These are phyloP conservation scores for Glaucopsyche alexis DNA, from an alignment of 2,888 invertebrate species.

Conservation along the genomic window DNA sequence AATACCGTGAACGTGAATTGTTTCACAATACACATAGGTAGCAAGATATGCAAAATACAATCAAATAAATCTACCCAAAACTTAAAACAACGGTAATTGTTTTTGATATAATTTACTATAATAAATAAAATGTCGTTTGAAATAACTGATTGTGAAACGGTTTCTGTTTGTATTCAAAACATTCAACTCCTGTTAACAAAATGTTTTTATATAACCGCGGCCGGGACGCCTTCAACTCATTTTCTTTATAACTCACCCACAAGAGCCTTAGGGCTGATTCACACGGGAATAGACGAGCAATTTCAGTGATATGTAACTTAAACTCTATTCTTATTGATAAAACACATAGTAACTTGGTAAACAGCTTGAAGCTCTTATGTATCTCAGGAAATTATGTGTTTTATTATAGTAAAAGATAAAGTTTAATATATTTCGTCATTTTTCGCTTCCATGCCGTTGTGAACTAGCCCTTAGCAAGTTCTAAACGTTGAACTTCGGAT, in stretches of 20 bases:
- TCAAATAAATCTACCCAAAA: too few species aligned
- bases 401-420: too few species aligned
- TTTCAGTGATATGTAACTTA: background rate
- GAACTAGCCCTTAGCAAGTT: background rate
- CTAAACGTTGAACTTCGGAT: background rate
- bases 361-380: too few species aligned
- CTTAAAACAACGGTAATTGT: too few species aligned
- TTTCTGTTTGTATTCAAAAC: background rate
- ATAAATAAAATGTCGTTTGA: background rate
- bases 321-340: too few species aligned
- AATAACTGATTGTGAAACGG: background rate
- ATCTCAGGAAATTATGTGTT: too few species aligned
- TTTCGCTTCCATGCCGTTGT: background rate
- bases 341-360: too few species aligned
- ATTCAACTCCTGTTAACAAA: background rate
- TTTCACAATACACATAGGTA: background rate
- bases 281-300: background rate
- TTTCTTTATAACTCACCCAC: background rate
- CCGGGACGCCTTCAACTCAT: background rate
- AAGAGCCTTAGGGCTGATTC: background rate
- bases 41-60: too few species aligned
- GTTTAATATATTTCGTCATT: too few species aligned
- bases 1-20: background rate
- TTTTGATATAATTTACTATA: too few species aligned
- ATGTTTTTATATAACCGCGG: background rate